Evolutionary conservation across 1,140 invertebrate genomes (phyloP).

Genomic region (Lasioglossum baleicum): DNA sequence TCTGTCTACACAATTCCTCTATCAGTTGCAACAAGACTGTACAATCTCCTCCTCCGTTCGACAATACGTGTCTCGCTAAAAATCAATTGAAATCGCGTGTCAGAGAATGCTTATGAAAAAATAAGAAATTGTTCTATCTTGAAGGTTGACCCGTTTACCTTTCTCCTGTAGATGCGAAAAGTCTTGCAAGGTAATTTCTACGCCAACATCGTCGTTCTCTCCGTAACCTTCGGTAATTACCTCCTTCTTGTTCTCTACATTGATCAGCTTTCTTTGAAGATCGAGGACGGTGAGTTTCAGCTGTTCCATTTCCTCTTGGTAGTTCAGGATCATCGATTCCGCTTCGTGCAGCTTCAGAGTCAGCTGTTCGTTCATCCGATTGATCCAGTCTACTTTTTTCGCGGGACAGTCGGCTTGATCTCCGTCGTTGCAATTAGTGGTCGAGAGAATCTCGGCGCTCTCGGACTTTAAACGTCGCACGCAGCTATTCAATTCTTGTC

Average conservation of each 20-base stretch:
- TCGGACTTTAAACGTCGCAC: slow-evolving; percentile 84
- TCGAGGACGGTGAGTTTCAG: slow-evolving; percentile 83
- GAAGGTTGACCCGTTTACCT: slow-evolving; percentile 66
- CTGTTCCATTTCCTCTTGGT: slow-evolving; percentile 80
- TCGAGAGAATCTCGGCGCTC: slow-evolving; percentile 83
- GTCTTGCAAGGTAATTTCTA: slow-evolving; percentile 69
- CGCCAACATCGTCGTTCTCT: slow-evolving; percentile 71
- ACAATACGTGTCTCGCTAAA: slow-evolving; percentile 79
- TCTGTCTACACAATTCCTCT: slow-evolving; percentile 83
- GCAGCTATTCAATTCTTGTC: slow-evolving; percentile 83
- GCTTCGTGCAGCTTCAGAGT: slow-evolving; percentile 75
- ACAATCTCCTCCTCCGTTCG: slow-evolving; percentile 75
- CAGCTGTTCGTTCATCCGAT: slow-evolving; percentile 68
- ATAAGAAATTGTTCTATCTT: no score
- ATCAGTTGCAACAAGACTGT: slow-evolving; percentile 81
- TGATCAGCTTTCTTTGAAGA: slow-evolving; percentile 76
- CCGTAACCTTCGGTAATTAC: slow-evolving; percentile 85
- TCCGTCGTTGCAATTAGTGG: slow-evolving; percentile 29
- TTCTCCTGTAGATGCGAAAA: slow-evolving; percentile 75
- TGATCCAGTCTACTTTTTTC: slow-evolving; percentile 57
- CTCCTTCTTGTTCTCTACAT: slow-evolving; percentile 81
- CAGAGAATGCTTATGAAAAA: neutral
- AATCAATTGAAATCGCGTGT: slow-evolving; percentile 11
- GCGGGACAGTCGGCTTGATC: slow-evolving; percentile 33
- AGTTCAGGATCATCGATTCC: slow-evolving; percentile 77